Evolutionary conservation across 2,797 vertebrate genomes (phyloP).

Genomic region (Passerculus sandwichensis): DNA sequence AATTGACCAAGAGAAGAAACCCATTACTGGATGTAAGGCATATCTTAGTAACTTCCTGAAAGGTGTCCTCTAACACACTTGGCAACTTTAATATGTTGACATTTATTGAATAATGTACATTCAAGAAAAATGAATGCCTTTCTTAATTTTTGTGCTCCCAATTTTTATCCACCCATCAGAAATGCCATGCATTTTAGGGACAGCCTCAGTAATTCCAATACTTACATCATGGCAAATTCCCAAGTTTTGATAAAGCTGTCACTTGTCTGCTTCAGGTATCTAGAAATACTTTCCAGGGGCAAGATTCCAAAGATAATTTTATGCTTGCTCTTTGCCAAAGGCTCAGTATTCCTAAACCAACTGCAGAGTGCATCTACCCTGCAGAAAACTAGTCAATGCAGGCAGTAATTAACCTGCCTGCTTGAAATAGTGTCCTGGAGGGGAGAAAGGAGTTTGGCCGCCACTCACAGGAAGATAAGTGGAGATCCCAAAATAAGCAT

Average conservation of each 20-base stretch:
- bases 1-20: background rate
- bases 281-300: conserved; percentile 5
- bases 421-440: background rate
- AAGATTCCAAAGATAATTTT: conserved; percentile 15
- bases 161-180: background rate
- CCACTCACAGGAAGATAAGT: background rate
- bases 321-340: conserved; percentile 22
- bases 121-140: background rate
- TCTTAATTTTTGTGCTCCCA: background rate
- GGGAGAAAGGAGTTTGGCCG: background rate
- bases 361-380: background rate
- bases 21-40: background rate
- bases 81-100: background rate
- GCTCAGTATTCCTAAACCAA: background rate
- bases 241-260: conserved; percentile 31
- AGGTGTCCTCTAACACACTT: background rate
- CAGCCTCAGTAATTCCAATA: background rate
- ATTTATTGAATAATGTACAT: background rate
- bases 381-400: background rate
- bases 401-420: background rate
- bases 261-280: background rate
- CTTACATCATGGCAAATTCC: background rate
- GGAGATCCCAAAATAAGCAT: background rate
- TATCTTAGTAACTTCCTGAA: background rate
- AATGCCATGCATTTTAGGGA: background rate